Percentiles rank a stretch among this genome's conserved stretches.
Conservation (phyloP, 2,888 invertebrate genomes). For the Cryptus viduatorius region DNA sequence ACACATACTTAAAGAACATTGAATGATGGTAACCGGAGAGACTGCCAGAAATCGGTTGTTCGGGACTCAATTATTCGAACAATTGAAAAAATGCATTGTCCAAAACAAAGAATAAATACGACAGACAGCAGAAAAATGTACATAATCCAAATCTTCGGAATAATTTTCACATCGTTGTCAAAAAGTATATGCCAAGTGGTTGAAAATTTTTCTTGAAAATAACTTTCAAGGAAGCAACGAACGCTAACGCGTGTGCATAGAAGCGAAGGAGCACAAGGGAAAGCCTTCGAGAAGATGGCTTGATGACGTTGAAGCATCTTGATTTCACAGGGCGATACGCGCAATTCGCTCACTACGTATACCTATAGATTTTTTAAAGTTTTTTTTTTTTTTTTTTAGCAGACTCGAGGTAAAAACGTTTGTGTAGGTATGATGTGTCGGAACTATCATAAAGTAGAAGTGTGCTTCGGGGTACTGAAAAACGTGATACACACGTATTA, state of each 20-base stretch:
- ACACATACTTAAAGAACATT: slow-evolving; percentile 11
- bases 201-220: background rate
- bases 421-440: slow-evolving; percentile 17
- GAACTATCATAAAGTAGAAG: slow-evolving; percentile 34
- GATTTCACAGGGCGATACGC: slow-evolving; percentile 67
- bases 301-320: slow-evolving; percentile 58
- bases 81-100: background rate
- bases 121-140: background rate
- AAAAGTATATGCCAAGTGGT: background rate
- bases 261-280: slow-evolving; percentile 16
- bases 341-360: slow-evolving; percentile 8
- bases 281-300: slow-evolving; percentile 53
- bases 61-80: background rate
- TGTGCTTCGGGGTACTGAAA: background rate
- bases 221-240: slow-evolving; percentile 5
- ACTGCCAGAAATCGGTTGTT: background rate
- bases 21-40: background rate
- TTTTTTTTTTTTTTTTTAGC: background rate
- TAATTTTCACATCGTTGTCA: slow-evolving; percentile 12
- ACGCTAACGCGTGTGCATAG: slow-evolving; percentile 38
- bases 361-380: background rate
- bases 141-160: slow-evolving; percentile 23
- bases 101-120: background rate
- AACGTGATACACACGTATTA: slow-evolving; percentile 37
- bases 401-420: background rate